Percentiles rank a stretch among this genome's conserved stretches.
Evolutionary conservation across 2,888 invertebrate genomes (phyloP).

Genomic region (Liopterus haemorrhoidalis): DNA sequence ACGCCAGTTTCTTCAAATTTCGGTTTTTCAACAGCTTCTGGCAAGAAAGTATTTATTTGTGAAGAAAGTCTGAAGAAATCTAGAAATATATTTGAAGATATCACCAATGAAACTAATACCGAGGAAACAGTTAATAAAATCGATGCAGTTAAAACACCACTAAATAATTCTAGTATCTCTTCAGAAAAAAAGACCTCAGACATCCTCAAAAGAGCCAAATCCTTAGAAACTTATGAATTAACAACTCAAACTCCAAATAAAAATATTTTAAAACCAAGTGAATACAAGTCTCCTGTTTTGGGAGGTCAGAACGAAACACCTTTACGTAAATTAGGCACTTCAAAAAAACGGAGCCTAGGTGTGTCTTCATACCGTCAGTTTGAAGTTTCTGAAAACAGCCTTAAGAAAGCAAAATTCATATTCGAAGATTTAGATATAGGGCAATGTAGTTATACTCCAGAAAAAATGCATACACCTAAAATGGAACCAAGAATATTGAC

Average conservation of each 20-base stretch:
- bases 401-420: slow-evolving; percentile 36
- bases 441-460: too few relatives aligned
- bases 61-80: slow-evolving; percentile 43
- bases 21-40: slow-evolving; percentile 42
- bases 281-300: slow-evolving; percentile 2
- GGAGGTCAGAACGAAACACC: slow-evolving; percentile 1
- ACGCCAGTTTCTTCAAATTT: slow-evolving; percentile 35
- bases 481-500: too few relatives aligned
- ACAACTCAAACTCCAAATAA: slow-evolving; percentile 11
- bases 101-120: slow-evolving; percentile 34
- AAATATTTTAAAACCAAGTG: slow-evolving; percentile 17
- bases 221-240: neutral
- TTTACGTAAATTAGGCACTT: slow-evolving; percentile 6
- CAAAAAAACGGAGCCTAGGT: slow-evolving; percentile 36
- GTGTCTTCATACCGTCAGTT: slow-evolving; percentile 37
- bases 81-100: slow-evolving; percentile 35
- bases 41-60: slow-evolving; percentile 37
- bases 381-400: slow-evolving; percentile 36
- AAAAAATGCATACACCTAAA: too few relatives aligned
- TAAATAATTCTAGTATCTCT: slow-evolving; percentile 32
- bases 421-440: slow-evolving; percentile 31
- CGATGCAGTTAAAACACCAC: slow-evolving; percentile 37
- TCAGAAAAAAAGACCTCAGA: slow-evolving; percentile 18
- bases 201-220: neutral
- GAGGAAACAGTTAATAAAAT: slow-evolving; percentile 17